phyloP scores from a whole-genome alignment of 2,113 vertebrate genomes.

The Cavia porcellus region DNA sequence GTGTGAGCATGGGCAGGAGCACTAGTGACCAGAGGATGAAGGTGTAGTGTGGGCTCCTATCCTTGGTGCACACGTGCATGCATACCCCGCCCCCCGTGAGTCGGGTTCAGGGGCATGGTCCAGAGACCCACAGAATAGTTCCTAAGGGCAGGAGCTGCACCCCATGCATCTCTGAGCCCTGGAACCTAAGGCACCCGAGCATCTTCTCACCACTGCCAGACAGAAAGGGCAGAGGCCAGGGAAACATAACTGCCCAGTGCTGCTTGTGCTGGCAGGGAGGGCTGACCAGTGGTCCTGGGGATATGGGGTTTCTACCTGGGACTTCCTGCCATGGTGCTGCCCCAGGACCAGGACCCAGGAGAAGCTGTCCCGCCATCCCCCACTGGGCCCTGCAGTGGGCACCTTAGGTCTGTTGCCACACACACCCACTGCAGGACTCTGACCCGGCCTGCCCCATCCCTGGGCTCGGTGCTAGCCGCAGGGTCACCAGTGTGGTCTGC shows the following conservation, averaged over 20 bases:
- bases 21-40: neutral
- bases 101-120: neutral
- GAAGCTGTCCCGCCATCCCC: neutral
- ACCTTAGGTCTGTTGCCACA: too few relatives aligned
- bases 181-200: too few relatives aligned
- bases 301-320: neutral
- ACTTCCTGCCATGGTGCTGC: neutral
- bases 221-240: neutral
- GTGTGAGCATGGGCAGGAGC: neutral
- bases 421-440: neutral
- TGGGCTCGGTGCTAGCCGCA: neutral
- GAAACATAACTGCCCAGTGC: neutral
- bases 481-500: rapidly evolving
- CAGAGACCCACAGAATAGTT: neutral
- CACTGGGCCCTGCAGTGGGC: neutral
- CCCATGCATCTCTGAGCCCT: neutral
- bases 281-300: neutral
- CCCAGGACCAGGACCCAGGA: neutral
- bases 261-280: too few relatives aligned
- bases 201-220: rapidly evolving
- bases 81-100: neutral
- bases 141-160: neutral
- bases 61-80: too few relatives aligned
- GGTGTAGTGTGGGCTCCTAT: neutral
- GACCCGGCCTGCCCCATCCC: neutral